Evolutionary conservation across 2,888 invertebrate species (phyloP), one percentile per base, ranked within the genome.

Genomic region (Limnephilus marmoratus): DNA sequence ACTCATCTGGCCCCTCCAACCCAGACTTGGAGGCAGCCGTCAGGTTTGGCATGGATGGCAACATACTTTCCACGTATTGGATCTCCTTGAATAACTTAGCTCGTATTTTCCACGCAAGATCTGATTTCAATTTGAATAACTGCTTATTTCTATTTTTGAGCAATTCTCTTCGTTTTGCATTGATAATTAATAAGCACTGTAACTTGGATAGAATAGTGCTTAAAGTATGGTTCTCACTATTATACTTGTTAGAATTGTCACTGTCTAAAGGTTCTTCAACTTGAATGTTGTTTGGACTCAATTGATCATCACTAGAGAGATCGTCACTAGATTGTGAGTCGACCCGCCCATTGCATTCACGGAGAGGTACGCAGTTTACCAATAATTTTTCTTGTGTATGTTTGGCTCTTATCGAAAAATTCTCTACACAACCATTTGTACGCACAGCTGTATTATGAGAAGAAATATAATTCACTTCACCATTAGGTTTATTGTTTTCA

Each of bases 31-130:
- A 96, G 94, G 95, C 95, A 80, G 95, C 94, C 94, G 96, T 96
- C 94, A 96, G 94, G 93, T 96, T 94, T 92, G 96, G 96, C 96
- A 96, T 96, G 94, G 96, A 96, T 95, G 96, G 96, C 95, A 96
- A 95, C 96, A 96, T 96, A 94, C 11, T 88, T 31, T 91, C 91
- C n/a, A 90, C 31, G 86, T 91, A 24, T 83, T 82, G 45, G n/a
- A 92, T 86, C 41, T 90, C 87, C 9, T 49, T 31, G 4, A 91
- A 34, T 90, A 93, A 91, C 49, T 82, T 91, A 15, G 68, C 87
- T 24, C 85, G 45, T 7, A 90, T 80, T 34, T 68, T 90, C 53
- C 85, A 68, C 11, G 82, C 80, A 53, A 91, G 15, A 29, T 81
- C 29, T 1, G 92, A 92, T 68, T 91, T 92, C 24, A 90, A 90